A percentile compares a stretch with the other conserved stretches of the same genome.
These are phyloP conservation scores for Plebejus anna DNA, from an alignment of 2,888 invertebrate genomes.

Conservation along the genomic window DNA sequence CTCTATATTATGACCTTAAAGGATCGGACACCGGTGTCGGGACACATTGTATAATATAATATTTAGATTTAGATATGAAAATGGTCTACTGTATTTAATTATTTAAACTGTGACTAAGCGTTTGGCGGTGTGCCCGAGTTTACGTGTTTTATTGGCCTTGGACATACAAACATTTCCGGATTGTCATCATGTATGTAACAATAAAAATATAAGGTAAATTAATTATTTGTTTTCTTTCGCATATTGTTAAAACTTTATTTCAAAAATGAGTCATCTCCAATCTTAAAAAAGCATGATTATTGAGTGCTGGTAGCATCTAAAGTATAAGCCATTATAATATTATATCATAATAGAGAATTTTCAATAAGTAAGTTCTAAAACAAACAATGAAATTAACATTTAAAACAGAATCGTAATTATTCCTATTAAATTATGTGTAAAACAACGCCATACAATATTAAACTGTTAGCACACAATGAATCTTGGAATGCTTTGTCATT, in stretches of 20 bases:
- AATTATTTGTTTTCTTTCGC: neutral
- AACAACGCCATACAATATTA: conserved; percentile 5
- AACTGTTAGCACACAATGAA: neutral
- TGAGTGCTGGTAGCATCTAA: neutral
- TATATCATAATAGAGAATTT: no score
- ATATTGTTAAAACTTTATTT: neutral
- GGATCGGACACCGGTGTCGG: no score
- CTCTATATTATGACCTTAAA: no score
- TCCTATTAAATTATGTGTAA: neutral
- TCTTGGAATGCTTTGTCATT: neutral
- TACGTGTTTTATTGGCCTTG: conserved; percentile 13
- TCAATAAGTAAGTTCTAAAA: neutral
- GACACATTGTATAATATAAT: no score
- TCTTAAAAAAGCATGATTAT: neutral
- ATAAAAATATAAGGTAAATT: neutral
- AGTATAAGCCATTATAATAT: no score
- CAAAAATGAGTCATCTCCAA: neutral
- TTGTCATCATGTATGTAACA: neutral
- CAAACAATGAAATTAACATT: no score
- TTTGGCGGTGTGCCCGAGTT: conserved; percentile 4
- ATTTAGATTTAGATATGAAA: neutral
- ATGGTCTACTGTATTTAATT: neutral
- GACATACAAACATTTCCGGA: conserved; percentile 14
- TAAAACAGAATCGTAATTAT: neutral
- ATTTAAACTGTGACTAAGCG: neutral